A percentile compares a stretch with the other conserved stretches of the same genome.
phyloP scores from a whole-genome alignment of 2,888 invertebrate species.

The Heteropelma amictum region DNA sequence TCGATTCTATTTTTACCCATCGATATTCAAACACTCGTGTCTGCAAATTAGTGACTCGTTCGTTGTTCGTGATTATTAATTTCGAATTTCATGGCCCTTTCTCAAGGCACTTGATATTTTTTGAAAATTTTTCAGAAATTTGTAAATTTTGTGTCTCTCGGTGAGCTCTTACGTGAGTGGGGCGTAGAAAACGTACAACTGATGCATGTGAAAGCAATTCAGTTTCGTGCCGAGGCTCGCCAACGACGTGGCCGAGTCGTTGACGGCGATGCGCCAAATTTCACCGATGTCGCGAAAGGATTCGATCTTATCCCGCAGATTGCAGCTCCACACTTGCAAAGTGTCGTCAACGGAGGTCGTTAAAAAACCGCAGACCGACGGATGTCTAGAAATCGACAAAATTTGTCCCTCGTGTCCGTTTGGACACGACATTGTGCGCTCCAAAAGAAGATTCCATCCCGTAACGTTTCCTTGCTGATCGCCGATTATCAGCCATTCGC shows the following conservation, averaged over 20 bases:
- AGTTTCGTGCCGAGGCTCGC: conserved; percentile 58
- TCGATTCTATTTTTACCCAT: no score
- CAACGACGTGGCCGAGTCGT: conserved; percentile 53
- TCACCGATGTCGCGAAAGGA: conserved; percentile 56
- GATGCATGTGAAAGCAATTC: conserved; percentile 62
- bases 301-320: conserved; percentile 60
- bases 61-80: no score
- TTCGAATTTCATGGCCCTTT: no score
- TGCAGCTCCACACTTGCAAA: conserved; percentile 67
- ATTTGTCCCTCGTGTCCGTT: conserved; percentile 53
- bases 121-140: no score
- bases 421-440: conserved; percentile 57
- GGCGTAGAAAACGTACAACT: conserved; percentile 63
- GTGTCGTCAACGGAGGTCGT: conserved; percentile 54
- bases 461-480: conserved; percentile 63
- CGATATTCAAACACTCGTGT: no score
- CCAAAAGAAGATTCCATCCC: conserved; percentile 60
- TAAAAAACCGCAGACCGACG: conserved; percentile 64
- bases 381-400: conserved; percentile 56
- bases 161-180: conserved; percentile 65
- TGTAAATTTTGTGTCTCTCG: no score
- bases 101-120: no score
- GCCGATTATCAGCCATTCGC: conserved; percentile 64
- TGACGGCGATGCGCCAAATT: conserved; percentile 53
- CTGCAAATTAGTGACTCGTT: no score